Conservation (phyloP, 2,113 vertebrate genomes). For the Odocoileus virginianus region DNA sequence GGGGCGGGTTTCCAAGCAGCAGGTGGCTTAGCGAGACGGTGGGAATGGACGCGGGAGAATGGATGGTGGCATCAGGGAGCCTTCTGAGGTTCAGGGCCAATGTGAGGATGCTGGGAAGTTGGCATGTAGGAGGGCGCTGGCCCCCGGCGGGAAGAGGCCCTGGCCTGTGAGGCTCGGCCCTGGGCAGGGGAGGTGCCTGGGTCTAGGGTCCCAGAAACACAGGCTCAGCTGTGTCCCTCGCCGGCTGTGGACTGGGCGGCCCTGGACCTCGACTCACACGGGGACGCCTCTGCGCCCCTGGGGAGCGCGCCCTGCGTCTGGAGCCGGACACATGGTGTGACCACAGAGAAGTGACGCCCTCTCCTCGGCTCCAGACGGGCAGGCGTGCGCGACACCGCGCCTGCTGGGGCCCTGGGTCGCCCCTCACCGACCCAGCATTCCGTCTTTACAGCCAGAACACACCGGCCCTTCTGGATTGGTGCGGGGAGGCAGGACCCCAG, state of each 20-base stretch:
- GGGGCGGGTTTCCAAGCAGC: accelerated
- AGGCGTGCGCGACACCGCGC: accelerated
- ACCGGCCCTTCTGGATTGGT: neutral
- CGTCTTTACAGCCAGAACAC: accelerated
- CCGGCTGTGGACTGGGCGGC: neutral
- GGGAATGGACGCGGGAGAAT: accelerated
- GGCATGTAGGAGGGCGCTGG: accelerated
- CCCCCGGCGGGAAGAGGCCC: neutral
- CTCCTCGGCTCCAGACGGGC: accelerated
- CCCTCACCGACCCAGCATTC: accelerated
- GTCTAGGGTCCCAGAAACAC: neutral
- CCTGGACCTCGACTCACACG: accelerated
- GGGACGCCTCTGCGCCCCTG: too few relatives aligned
- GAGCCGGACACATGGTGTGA: accelerated
- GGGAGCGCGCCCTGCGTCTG: accelerated
- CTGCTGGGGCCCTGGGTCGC: accelerated
- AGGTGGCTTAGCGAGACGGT: accelerated
- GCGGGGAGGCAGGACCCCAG: accelerated
- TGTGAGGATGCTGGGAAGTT: accelerated
- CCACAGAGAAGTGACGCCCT: accelerated
- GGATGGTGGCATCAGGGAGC: neutral
- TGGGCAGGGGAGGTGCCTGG: neutral
- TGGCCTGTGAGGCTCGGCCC: neutral
- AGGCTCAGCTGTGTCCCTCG: too few relatives aligned
- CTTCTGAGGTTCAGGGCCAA: accelerated